Evolutionary conservation across 1,140 invertebrate species (phyloP), one percentile per base, ranked within the genome.

Genomic region (Anastatus disparis): DNA sequence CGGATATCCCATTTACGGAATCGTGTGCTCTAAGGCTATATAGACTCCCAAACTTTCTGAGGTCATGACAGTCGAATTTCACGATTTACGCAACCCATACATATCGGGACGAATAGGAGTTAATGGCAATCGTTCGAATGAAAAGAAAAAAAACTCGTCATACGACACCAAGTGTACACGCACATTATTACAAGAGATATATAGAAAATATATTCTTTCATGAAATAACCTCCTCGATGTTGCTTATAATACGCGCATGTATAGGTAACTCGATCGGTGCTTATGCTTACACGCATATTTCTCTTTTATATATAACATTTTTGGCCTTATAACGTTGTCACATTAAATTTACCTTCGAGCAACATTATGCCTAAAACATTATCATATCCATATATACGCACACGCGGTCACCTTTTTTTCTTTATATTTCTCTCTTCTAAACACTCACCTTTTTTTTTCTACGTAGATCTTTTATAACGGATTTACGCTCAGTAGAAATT

Each of bases 81-180:
- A 58, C 68, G 72, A n/a, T 71, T 75, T 75, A 38, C 74, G 74
- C 68, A 75, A 75, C 67, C n/a, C n/a, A n/a, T n/a, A n/a, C n/a
- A n/a, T n/a, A n/a, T n/a, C n/a, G n/a, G n/a, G n/a, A n/a, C n/a
- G n/a, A n/a, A 48, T 31, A 22, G 53, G 63, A 66, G 66, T 56
- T 72, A 71, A 59, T 59, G 64, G 53, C 48, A 72, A 75, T 75
- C 50, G 24, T 6, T 66, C 24, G 44, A 66, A n/a, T n/a, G n/a
- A n/a, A n/a, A n/a, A n/a, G n/a, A n/a, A n/a, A n/a, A n/a, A n/a
- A 42, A 55, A 66, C 35, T 53, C 35, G 35, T 53, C 63, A 44
- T 26, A 26, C 63, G 48, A 66, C 52, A 53, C 48, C 20, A 40
- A 35, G 27, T 53, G 4, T 12, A 53, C 20, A 6, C 50, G 9